Percentiles rank a stretch among this genome's conserved stretches.
phyloP scores from a whole-genome alignment of 2,113 vertebrate genomes.

The Tetrao urogallus region DNA sequence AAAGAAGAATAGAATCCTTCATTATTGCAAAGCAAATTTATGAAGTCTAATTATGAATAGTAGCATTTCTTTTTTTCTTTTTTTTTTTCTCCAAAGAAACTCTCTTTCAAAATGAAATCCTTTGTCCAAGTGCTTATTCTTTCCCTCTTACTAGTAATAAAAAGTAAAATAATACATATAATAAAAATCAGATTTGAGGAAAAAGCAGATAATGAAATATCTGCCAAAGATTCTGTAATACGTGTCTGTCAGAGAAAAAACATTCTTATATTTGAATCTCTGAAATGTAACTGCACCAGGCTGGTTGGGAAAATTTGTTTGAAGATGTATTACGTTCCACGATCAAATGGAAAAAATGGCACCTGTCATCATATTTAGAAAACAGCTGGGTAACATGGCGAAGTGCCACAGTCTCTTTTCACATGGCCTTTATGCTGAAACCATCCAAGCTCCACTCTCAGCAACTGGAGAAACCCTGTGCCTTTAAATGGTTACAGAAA shows the following conservation, averaged over 20 bases:
- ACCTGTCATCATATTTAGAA: conserved; percentile 82
- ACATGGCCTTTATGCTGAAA: conserved; percentile 74
- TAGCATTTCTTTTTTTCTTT: not conserved
- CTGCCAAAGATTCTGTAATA: conserved; percentile 13
- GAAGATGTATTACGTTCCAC: conserved; percentile 85
- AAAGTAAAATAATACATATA: not conserved
- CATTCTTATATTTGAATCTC: conserved; percentile 60
- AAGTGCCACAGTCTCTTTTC: conserved; percentile 73
- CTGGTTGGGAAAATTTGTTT: conserved; percentile 79
- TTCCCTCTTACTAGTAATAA: not conserved
- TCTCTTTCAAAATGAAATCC: not conserved
- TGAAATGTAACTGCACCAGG: conserved; percentile 67
- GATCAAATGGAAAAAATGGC: conserved; percentile 83
- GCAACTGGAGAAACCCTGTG: conserved; percentile 71
- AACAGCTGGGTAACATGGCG: conserved; percentile 79
- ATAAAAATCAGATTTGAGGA: not conserved
- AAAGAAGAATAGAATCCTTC: not conserved
- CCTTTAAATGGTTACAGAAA: conserved; percentile 74
- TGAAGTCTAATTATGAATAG: not conserved
- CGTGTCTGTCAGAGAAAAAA: not conserved
- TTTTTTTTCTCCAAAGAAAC: not conserved
- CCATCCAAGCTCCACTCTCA: conserved; percentile 65
- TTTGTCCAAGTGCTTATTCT: not conserved
- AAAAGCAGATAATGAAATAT: conserved; percentile 1
- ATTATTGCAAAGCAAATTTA: not conserved